These are phyloP conservation scores for Penaeus indicus DNA, from an alignment of 1,140 invertebrate species.

Conservation along the genomic window DNA sequence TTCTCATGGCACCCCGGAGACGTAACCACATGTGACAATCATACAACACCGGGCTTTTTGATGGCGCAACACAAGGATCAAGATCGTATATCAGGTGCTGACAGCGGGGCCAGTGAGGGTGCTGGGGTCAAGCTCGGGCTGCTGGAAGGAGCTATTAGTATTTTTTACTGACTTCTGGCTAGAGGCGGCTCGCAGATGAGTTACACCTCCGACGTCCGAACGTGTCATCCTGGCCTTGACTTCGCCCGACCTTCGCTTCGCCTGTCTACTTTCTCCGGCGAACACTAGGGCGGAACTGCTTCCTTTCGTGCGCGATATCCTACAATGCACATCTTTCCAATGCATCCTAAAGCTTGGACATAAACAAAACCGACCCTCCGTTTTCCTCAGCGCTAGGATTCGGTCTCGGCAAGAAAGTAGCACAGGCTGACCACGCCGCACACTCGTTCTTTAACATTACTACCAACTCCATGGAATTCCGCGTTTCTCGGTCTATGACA, in stretches of 20 bases:
- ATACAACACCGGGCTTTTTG: slow-evolving; percentile 7
- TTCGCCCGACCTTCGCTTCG: slow-evolving; percentile 3
- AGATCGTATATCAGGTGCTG: slow-evolving; percentile 39
- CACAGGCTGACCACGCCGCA: too few relatives aligned
- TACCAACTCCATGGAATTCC: too few relatives aligned
- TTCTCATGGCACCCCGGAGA: slow-evolving; percentile 15
- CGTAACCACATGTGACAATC: background rate
- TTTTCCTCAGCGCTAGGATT: too few relatives aligned
- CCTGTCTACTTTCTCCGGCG: too few relatives aligned
- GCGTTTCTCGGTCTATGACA: too few relatives aligned
- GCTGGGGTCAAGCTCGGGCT: slow-evolving; percentile 35
- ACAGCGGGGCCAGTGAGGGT: slow-evolving; percentile 31
- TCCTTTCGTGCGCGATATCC: too few relatives aligned
- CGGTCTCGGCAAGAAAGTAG: too few relatives aligned
- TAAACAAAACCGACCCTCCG: too few relatives aligned
- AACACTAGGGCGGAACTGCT: too few relatives aligned
- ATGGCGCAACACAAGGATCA: slow-evolving; percentile 24
- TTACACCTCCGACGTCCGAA: slow-evolving; percentile 41
- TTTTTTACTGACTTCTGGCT: slow-evolving; percentile 59
- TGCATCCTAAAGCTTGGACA: too few relatives aligned
- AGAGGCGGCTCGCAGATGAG: slow-evolving; percentile 43
- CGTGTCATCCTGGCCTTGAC: slow-evolving; percentile 4
- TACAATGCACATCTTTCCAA: too few relatives aligned
- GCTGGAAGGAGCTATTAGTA: slow-evolving; percentile 56
- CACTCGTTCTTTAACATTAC: too few relatives aligned